Base-by-base conservation (phyloP, 92 coral and sea anemone genomes). In the Virgularia gustaviana region DNA sequence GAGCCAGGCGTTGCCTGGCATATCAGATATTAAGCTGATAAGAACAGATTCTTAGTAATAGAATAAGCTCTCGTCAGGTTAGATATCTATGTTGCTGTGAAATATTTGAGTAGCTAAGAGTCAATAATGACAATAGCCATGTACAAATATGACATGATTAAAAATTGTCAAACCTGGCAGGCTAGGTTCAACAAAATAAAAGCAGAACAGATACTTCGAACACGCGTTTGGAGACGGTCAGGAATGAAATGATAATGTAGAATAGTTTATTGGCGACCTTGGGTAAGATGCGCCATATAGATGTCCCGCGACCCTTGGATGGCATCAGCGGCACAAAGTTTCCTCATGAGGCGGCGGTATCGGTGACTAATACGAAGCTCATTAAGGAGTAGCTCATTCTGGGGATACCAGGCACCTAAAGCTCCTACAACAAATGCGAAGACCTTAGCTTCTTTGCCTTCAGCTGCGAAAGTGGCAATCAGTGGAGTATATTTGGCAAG, bases 11-110 rank as follows among this genome's bases (percentile, higher is more conserved):
- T 56, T 56, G 63, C 63, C 63, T 56, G 29, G 29, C 63, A 56
- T 85, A 85, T 85, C 86, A 81, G 90, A 81, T 85, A 85, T 85
- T 85, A 85, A 85, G 90, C 90, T 86, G 87, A 87, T 87, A 87
- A 87, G 88, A 87, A 87, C 91, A 83, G 83, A 82, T 77, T n/a
- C n/a, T n/a, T n/a, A n/a, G n/a, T n/a, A n/a, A n/a, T n/a, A n/a
- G n/a, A n/a, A n/a, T n/a, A n/a, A n/a, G n/a, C n/a, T n/a, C n/a
- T n/a, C n/a, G n/a, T n/a, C n/a, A n/a, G n/a, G n/a, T n/a, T n/a
- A n/a, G n/a, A n/a, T n/a, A n/a, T n/a, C n/a, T n/a, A n/a, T n/a
- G n/a, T n/a, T n/a, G n/a, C n/a, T n/a, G n/a, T n/a, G n/a, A n/a
- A n/a, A n/a, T n/a, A n/a, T n/a, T n/a, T n/a, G n/a, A n/a, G n/a